Base-by-base conservation (phyloP, 1,140 invertebrate species). In the Procambarus virginalis region DNA sequence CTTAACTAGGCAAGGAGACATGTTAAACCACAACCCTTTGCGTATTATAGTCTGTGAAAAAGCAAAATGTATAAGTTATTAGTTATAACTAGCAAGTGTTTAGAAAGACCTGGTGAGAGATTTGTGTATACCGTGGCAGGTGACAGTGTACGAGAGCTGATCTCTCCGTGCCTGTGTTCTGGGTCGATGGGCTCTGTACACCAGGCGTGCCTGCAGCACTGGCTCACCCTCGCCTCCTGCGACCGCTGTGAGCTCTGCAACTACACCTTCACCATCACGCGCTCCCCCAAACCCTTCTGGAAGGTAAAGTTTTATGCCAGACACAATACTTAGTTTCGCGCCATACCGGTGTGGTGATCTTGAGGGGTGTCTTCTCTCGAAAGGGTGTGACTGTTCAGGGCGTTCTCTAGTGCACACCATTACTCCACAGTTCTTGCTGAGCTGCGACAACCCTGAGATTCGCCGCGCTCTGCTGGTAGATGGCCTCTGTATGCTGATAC, bases 181-280 rank as follows among this genome's bases (percentile, higher is more conserved):
- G 96, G 96, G 2, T 95, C 96, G 2, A 95, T 97, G 77, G 96
- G 95, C 17, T 93, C 95, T 83, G 95, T 96, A 5, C 96, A 97
- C 92, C 93, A 95, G 0, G 95, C 94, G 90, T 97, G 96, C 91
- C 93, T 97, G 55, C 96, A 96, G 92, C 94, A 95, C 84, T 97
- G 96, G 96, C 92, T 97, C 2, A 95, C 95, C 20, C 94, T 94
- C 1, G 94, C 95, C 3, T 95, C 95, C 92, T 94, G 93, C 2
- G 94, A 94, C 88, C 93, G 93, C 34, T 96, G 95, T 93, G 95
- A 96, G 93, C 94, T 96, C 77, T 96, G 95, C 93, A 94, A 95
- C 89, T 94, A 94, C 91, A 86, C 93, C 22, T 96, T 94, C 92
- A 93, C 93, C 49, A 93, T 94, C 5, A 90, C 93, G 6, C 94